Base-by-base conservation (phyloP, 92 coral and sea anemone species). In the Isaurus tuberculatus region DNA sequence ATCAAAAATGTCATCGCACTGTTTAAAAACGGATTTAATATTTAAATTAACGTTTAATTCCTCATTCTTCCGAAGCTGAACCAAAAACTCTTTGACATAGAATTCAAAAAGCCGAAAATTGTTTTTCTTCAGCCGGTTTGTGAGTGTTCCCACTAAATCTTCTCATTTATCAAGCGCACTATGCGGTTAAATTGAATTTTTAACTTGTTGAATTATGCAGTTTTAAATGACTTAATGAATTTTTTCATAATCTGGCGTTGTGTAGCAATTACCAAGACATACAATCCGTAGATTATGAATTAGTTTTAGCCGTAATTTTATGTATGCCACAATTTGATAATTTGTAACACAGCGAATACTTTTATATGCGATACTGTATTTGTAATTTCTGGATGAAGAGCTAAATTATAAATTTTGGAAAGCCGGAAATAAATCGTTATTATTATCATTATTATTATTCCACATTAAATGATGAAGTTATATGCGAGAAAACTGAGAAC, bases 221-320 rank as follows among this genome's bases (percentile, higher is more conserved):
- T 27, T 26, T 27, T 0, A 26, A 29, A 14, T 29, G 34, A 71
- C 30, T 11, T 25, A 27, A 71, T 71, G 60, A 71, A 71, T 71
- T 43, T 40, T 40, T 71, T 25, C 60, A 71, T 17, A 34, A 43
- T 43, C 16, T 17, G 34, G 33, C n/a, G 60, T 71, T 43, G 55
- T 37, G 51, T 46, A 10, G 58, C 77, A 71, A 71, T 42, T 71
- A 71, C 8, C 23, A 30, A 43, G 77, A 43, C 36, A 71, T 40
- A 42, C 53, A 40, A 22, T 37, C 60, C 6, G 25, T n/a, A n/a
- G n/a, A n/a, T n/a, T n/a, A n/a, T n/a, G n/a, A n/a, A n/a, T n/a
- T n/a, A n/a, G n/a, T n/a, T n/a, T n/a, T n/a, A n/a, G n/a, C n/a
- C n/a, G n/a, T n/a, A n/a, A n/a, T n/a, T n/a, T n/a, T n/a, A n/a